These are phyloP conservation scores for Bombyx mori DNA, from an alignment of 1,140 invertebrate genomes.

Conservation along the genomic window DNA sequence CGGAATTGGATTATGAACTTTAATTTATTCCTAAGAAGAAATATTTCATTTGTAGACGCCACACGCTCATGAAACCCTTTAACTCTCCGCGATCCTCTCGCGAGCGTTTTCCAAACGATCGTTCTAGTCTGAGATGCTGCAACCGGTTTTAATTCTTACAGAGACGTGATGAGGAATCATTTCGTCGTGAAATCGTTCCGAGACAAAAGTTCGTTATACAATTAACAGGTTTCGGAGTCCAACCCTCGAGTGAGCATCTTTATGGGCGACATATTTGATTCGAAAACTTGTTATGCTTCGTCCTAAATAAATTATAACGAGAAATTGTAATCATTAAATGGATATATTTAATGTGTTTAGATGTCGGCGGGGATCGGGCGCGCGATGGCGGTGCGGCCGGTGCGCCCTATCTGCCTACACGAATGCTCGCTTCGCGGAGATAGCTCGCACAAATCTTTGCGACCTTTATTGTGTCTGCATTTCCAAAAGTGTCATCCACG, in stretches of 20 bases:
- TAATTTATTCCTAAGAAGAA: slow-evolving; percentile 68
- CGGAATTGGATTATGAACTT: slow-evolving; percentile 65
- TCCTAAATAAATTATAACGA: slow-evolving; percentile 70
- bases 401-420: slow-evolving; percentile 51
- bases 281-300: slow-evolving; percentile 70
- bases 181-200: slow-evolving; percentile 29
- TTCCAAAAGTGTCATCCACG: slow-evolving; percentile 22
- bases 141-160: slow-evolving; percentile 67
- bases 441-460: slow-evolving; percentile 41
- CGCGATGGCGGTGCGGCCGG: slow-evolving; percentile 21
- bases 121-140: slow-evolving; percentile 39
- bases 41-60: slow-evolving; percentile 61
- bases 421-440: slow-evolving; percentile 51
- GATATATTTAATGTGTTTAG: slow-evolving; percentile 65
- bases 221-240: slow-evolving; percentile 43
- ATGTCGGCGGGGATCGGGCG: slow-evolving; percentile 29
- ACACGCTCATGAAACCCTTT: slow-evolving; percentile 62
- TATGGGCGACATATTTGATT: slow-evolving; percentile 71
- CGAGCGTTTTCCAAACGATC: slow-evolving; percentile 58
- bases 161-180: slow-evolving; percentile 46
- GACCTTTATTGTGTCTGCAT: slow-evolving; percentile 34
- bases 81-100: slow-evolving; percentile 35
- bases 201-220: slow-evolving; percentile 51
- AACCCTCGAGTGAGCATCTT: slow-evolving; percentile 64
- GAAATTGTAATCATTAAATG: slow-evolving; percentile 71